A percentile compares a stretch with the other conserved stretches of the same genome.
These are phyloP conservation scores for Eulacestoma nigropectus DNA, from an alignment of 2,113 vertebrate species.

Conservation along the genomic window DNA sequence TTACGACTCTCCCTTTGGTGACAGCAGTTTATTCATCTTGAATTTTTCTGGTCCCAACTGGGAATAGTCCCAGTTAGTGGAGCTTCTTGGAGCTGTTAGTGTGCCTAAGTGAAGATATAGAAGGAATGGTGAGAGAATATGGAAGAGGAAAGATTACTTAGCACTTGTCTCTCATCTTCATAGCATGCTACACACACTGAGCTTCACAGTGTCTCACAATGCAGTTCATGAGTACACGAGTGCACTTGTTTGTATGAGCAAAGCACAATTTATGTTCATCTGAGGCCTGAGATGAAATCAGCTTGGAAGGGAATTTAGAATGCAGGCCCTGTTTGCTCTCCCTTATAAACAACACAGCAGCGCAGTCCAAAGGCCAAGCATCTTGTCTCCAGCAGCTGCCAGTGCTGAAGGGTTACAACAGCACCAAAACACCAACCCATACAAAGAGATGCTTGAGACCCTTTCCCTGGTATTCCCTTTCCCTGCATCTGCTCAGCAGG, in stretches of 20 bases:
- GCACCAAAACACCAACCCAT: not conserved
- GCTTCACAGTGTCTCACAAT: not conserved
- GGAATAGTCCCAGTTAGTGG: slow-evolving; percentile 27
- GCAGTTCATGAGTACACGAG: not conserved
- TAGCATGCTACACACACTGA: not conserved
- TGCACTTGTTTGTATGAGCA: not conserved
- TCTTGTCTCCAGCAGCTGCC: not conserved
- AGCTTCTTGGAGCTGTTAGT: slow-evolving; percentile 2
- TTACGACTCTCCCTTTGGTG: not conserved
- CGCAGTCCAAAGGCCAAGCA: not conserved
- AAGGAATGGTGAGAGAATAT: not conserved
- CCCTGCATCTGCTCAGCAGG: not conserved
- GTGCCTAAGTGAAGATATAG: not conserved
- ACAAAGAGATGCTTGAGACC: not conserved
- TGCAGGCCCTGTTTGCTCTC: not conserved
- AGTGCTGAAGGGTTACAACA: not conserved
- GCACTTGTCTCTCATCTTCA: not conserved
- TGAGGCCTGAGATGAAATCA: not conserved
- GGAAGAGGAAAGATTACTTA: not conserved
- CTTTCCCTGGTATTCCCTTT: not conserved
- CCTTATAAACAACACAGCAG: not conserved
- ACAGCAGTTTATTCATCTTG: slow-evolving; percentile 27
- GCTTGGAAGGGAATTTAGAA: not conserved
- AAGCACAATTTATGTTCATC: not conserved
- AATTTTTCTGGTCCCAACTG: slow-evolving; percentile 44